Base-by-base conservation (phyloP, 2,888 invertebrate genomes). In the Elysia crispata region DNA sequence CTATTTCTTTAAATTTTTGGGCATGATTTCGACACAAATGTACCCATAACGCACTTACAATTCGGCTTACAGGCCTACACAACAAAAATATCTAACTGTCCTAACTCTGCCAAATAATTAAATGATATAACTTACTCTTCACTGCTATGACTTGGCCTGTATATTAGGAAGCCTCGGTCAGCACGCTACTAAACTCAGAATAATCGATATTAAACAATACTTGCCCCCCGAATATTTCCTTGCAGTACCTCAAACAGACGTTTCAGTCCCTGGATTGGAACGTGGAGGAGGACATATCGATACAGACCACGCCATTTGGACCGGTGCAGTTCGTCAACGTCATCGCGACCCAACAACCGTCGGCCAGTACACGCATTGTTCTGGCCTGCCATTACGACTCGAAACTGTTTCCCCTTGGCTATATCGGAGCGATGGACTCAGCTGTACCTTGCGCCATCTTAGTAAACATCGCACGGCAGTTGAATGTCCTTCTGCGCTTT, bases 351-450 rank as follows among this genome's bases (percentile, higher is more conserved):
- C 80, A 75, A 31, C 84, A 88, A 30, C 95, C 95, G 0, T 90
- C 95, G 82, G 96, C 97, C 95, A 88, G 96, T 69, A 85, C 90
- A 30, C 88, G 94, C 90, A 92, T 98, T 84, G 95, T 96, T 0
- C 92, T 92, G 31, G 89, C 91, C n/a, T 91, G 91, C 76, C 92
- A 92, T 84, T 91, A 86, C 84, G 92, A 92, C 83, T 91, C 91
- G 83, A 97, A 98, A 93, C 30, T 60, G 11, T 1, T 20, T 11
- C 75, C 75, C 96, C 96, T 91, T 95, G 86, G 87, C 54, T 95
- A 95, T 91, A 88, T 94, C 86, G 97, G 95, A 30, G 98, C 98
- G 0, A 98, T 96, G 0, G 98, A 99, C 91, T 98, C 98, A 0
- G 98, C 98, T 0, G 98, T 98, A 0, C 98, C 98, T 0, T 98